Conservation (phyloP, 2,888 invertebrate genomes). For the Itoplectis maculator region DNA sequence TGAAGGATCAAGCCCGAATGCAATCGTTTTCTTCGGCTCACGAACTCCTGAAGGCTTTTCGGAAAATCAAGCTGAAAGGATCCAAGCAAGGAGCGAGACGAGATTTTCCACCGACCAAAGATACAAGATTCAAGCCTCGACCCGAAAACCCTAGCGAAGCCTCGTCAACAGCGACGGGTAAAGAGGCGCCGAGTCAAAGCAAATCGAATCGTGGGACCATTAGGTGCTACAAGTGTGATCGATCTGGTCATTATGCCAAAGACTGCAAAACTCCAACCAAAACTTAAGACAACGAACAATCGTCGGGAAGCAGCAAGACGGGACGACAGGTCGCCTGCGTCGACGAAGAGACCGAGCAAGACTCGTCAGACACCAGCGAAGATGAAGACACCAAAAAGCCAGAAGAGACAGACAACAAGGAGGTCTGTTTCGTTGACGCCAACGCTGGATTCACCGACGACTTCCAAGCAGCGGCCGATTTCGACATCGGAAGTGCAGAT, state of each 20-base stretch:
- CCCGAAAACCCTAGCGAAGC: background rate
- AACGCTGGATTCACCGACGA: background rate
- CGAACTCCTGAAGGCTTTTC: slow-evolving; percentile 46
- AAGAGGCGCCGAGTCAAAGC: background rate
- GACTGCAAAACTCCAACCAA: slow-evolving; percentile 10
- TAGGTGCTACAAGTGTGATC: slow-evolving; percentile 34
- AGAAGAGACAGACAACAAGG: background rate
- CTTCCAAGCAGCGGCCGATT: too few species aligned
- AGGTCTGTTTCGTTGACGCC: slow-evolving; percentile 2
- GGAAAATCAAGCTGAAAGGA: slow-evolving; percentile 25
- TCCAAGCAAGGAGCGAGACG: slow-evolving; percentile 21
- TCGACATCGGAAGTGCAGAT: too few species aligned
- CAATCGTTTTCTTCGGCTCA: slow-evolving; percentile 13
- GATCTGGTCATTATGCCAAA: background rate
- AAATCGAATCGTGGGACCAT: too few species aligned
- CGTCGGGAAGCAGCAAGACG: too few species aligned
- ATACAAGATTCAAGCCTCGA: background rate
- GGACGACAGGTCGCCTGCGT: too few species aligned
- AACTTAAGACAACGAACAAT: too few species aligned
- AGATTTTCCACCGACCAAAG: background rate
- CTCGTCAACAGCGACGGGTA: too few species aligned
- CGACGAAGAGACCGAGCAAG: slow-evolving; percentile 25
- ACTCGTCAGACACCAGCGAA: slow-evolving; percentile 3
- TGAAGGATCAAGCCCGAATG: slow-evolving; percentile 57
- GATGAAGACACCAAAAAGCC: background rate